phyloP scores from a whole-genome alignment of 2,113 vertebrate species.

The Candoia aspera region DNA sequence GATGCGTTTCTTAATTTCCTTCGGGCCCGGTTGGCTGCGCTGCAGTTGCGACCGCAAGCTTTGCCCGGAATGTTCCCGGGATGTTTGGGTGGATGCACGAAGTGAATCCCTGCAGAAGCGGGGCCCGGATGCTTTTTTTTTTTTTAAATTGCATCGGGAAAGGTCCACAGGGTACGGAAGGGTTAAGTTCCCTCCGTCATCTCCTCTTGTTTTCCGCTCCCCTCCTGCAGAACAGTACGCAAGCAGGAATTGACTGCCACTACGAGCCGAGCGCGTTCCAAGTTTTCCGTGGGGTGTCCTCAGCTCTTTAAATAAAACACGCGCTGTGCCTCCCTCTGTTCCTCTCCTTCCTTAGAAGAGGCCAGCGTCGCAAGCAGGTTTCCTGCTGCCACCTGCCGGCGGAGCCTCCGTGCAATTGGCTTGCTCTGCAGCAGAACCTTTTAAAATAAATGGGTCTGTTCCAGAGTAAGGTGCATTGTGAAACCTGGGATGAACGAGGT shows the following conservation, averaged over 20 bases:
- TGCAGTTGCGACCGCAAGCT: background rate
- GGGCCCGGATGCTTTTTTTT: background rate
- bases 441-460: background rate
- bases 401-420: background rate
- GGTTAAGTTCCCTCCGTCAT: slow-evolving; percentile 4
- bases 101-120: background rate
- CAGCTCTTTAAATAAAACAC: slow-evolving; percentile 35
- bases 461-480: background rate
- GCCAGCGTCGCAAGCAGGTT: background rate
- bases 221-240: background rate
- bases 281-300: slow-evolving; percentile 35
- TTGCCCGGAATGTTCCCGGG: background rate
- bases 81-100: background rate
- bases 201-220: slow-evolving; percentile 14
- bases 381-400: background rate
- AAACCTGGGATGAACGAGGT: background rate
- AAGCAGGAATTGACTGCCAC: background rate
- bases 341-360: background rate
- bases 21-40: background rate
- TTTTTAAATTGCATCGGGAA: background rate
- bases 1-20: background rate
- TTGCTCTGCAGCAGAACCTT: background rate
- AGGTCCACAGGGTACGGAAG: background rate
- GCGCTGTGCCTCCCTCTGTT: background rate
- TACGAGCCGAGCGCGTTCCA: background rate